Evolutionary conservation across 2,888 invertebrate genomes (phyloP).

Genomic region (Altica lythri): DNA sequence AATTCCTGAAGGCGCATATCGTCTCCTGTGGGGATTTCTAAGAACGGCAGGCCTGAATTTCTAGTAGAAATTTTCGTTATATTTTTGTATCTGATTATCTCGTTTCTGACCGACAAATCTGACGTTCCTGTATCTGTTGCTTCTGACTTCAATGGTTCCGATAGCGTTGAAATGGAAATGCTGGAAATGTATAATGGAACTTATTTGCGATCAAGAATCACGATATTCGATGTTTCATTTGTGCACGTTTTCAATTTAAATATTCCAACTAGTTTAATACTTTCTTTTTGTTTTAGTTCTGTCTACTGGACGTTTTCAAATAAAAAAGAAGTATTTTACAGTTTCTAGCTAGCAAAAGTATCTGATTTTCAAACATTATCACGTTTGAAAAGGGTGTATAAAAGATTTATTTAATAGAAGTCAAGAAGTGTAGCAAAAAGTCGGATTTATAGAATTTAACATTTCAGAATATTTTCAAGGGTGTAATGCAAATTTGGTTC

Average conservation of each 20-base stretch:
- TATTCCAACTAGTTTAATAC: no score
- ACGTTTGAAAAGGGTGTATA: no score
- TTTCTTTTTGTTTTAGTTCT: no score
- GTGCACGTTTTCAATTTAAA: neutral
- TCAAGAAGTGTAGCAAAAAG: no score
- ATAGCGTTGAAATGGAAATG: conserved; percentile 9
- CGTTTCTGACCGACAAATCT: conserved; percentile 29
- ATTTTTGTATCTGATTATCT: conserved; percentile 38
- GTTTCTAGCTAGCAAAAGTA: no score
- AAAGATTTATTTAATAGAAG: no score
- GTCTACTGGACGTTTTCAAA: no score
- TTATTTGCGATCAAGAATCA: neutral
- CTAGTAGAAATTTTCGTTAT: conserved; percentile 32
- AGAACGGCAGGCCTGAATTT: conserved; percentile 40
- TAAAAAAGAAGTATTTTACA: no score
- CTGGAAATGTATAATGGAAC: conserved; percentile 18
- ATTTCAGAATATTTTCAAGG: no score
- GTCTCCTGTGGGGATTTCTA: conserved; percentile 53
- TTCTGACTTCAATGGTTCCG: conserved; percentile 16
- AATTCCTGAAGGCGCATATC: conserved; percentile 58
- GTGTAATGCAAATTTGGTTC: no score
- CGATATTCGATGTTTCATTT: neutral
- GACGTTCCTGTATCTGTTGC: conserved; percentile 27
- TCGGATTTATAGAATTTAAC: no score
- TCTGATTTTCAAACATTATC: no score